A percentile compares a stretch with the other conserved stretches of the same genome.
These are phyloP conservation scores for Phengaris arion DNA, from an alignment of 2,888 invertebrate genomes.

Conservation along the genomic window DNA sequence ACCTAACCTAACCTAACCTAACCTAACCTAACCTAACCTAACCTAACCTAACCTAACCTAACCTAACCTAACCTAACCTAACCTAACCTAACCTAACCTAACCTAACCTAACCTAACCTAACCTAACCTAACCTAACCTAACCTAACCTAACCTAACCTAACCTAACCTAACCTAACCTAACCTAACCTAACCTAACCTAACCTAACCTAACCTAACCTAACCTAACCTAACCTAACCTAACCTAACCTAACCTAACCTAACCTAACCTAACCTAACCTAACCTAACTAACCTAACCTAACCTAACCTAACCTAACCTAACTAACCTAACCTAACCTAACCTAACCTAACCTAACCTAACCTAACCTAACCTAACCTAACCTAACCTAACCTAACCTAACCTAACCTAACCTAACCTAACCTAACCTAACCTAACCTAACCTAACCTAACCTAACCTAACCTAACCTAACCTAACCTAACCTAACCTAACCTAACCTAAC, in stretches of 20 bases:
- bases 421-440: not conserved
- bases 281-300: conserved; percentile 41
- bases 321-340: conserved; percentile 36
- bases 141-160: not conserved
- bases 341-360: conserved; percentile 32
- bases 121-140: conserved; percentile 4
- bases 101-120: not conserved
- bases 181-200: conserved; percentile 34
- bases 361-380: conserved; percentile 31
- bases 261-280: conserved; percentile 34
- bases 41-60: too few species aligned
- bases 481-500: too few species aligned
- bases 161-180: conserved; percentile 32
- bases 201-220: conserved; percentile 33
- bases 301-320: conserved; percentile 35
- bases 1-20: too few species aligned
- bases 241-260: conserved; percentile 33
- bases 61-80: too few species aligned
- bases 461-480: too few species aligned
- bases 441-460: too few species aligned
- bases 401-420: not conserved
- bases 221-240: conserved; percentile 33
- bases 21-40: too few species aligned
- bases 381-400: too few species aligned
- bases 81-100: too few species aligned